These are phyloP conservation scores for Aegotheles bennettii DNA, from an alignment of 2,113 vertebrate genomes.

Conservation along the genomic window DNA sequence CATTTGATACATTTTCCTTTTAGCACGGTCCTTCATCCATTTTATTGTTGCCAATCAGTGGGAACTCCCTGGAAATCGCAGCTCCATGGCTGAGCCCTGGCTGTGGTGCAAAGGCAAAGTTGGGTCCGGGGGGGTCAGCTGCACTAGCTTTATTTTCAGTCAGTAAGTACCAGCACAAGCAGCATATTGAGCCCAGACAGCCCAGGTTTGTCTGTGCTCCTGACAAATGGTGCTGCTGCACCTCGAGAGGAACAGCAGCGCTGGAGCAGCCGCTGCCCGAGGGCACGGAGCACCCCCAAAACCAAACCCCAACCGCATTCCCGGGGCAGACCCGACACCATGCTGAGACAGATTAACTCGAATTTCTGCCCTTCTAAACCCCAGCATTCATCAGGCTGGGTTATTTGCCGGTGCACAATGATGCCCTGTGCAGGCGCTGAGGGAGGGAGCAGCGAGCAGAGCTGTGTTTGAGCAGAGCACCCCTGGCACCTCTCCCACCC, in stretches of 20 bases:
- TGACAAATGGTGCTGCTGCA: neutral
- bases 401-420: neutral
- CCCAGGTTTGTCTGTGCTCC: rapidly evolving
- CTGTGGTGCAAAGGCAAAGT: neutral
- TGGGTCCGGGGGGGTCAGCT: neutral
- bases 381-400: neutral
- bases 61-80: neutral
- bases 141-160: neutral
- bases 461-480: too few relatives aligned
- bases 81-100: rapidly evolving
- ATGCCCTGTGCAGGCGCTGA: neutral
- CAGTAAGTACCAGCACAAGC: neutral
- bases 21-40: neutral
- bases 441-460: neutral
- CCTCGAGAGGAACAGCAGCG: neutral
- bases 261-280: neutral
- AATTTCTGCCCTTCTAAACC: neutral
- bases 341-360: neutral
- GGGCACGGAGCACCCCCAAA: neutral
- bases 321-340: neutral
- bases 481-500: rapidly evolving
- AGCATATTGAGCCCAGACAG: neutral
- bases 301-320: neutral
- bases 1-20: neutral
- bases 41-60: neutral